Percentiles rank a stretch among this genome's conserved stretches.
phyloP scores from a whole-genome alignment of 2,888 invertebrate genomes.

The Rotaria macrura region DNA sequence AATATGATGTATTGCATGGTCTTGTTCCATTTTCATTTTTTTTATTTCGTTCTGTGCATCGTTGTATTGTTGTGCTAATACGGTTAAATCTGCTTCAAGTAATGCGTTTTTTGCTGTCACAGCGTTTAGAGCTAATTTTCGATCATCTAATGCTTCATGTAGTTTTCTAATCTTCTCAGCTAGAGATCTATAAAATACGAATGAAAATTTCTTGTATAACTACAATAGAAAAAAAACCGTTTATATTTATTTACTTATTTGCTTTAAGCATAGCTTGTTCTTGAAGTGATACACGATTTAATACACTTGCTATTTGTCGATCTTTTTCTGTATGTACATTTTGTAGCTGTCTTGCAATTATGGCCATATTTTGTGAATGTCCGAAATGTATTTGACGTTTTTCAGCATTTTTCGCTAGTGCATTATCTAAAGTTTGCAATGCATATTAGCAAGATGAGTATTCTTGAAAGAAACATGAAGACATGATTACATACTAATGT shows the following conservation, averaged over 20 bases:
- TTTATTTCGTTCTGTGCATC: conserved; percentile 37
- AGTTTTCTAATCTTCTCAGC: conserved; percentile 42
- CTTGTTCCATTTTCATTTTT: conserved; percentile 34
- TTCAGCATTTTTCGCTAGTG: not conserved
- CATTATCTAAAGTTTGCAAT: conserved; percentile 33
- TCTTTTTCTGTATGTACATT: conserved; percentile 23
- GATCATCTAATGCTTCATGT: conserved; percentile 45
- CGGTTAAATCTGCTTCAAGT: conserved; percentile 46
- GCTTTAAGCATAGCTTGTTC: conserved; percentile 43
- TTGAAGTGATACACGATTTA: conserved; percentile 34
- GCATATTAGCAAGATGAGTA: not conserved
- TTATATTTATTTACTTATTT: conserved; percentile 38
- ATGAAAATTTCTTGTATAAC: not conserved
- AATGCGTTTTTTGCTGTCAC: conserved; percentile 46
- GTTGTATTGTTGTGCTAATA: conserved; percentile 44
- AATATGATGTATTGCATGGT: conserved; percentile 11
- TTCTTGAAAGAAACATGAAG: too few species aligned
- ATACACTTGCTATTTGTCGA: conserved; percentile 32
- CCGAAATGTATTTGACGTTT: not conserved
- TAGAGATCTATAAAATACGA: conserved; percentile 38
- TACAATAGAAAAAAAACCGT: not conserved
- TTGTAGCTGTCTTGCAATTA: not conserved
- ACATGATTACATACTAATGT: conserved; percentile 41
- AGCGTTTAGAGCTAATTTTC: conserved; percentile 46
- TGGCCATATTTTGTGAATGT: not conserved